phyloP scores from a whole-genome alignment of 2,113 vertebrate species.

The Plecturocebus donacophilus region DNA sequence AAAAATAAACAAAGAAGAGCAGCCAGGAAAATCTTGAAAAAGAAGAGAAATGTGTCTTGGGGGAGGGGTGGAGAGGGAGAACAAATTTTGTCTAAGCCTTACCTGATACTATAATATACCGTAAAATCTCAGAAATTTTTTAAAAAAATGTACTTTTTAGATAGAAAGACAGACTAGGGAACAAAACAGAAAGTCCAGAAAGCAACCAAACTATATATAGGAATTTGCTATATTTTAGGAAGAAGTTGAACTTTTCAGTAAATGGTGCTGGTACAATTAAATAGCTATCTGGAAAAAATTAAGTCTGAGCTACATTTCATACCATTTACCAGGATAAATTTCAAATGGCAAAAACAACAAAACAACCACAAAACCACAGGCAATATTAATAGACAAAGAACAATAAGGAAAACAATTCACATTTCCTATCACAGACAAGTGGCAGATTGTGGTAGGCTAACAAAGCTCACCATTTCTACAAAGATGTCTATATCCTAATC shows the following conservation, averaged over 20 bases:
- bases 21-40: neutral
- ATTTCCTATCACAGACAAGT: neutral
- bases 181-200: conserved; percentile 7
- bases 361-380: neutral
- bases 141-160: neutral
- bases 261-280: neutral
- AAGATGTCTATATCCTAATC: neutral
- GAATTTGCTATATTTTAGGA: conserved; percentile 2
- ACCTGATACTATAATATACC: neutral
- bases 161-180: neutral
- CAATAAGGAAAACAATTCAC: neutral
- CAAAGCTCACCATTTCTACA: neutral
- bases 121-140: neutral
- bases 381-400: neutral
- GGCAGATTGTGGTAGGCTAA: neutral
- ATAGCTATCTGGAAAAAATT: neutral
- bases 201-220: neutral
- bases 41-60: neutral
- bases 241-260: neutral
- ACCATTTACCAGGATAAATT: neutral
- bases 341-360: conserved; percentile 24
- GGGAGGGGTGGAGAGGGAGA: neutral
- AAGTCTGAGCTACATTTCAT: neutral
- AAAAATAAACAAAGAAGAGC: neutral
- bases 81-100: neutral